Conservation (phyloP, 2,797 vertebrate species). For the Botia kubotai region DNA sequence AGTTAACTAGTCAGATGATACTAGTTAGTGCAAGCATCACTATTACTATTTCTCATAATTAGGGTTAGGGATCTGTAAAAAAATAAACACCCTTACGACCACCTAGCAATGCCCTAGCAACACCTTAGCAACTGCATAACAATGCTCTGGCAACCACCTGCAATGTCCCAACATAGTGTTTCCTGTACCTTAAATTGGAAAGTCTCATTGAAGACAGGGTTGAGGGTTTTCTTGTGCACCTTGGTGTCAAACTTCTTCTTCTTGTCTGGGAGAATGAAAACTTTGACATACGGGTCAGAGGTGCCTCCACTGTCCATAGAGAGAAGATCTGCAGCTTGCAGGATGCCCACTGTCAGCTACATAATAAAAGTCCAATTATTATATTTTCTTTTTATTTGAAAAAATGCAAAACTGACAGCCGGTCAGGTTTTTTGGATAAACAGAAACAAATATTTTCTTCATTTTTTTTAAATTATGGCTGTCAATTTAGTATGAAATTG, state of each 20-base stretch:
- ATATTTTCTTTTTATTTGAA: background rate
- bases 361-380: slow-evolving; percentile 24
- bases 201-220: slow-evolving; percentile 95
- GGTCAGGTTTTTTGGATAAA: background rate
- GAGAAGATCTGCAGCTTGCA: slow-evolving; percentile 94
- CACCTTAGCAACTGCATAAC: too few species aligned
- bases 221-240: slow-evolving; percentile 97
- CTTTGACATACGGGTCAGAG: slow-evolving; percentile 95
- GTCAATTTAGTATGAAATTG: too few species aligned
- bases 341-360: slow-evolving; percentile 93
- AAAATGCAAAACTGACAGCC: background rate
- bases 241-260: slow-evolving; percentile 98
- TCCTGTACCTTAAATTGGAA: slow-evolving; percentile 91
- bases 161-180: too few species aligned
- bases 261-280: slow-evolving; percentile 96
- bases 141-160: too few species aligned
- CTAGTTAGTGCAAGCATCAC: too few species aligned
- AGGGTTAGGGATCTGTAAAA: too few species aligned
- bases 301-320: slow-evolving; percentile 96
- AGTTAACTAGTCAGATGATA: too few species aligned
- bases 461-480: too few species aligned
- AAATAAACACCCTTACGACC: too few species aligned
- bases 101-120: too few species aligned
- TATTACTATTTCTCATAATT: too few species aligned
- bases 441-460: too few species aligned